Evolutionary conservation across 2,113 vertebrate genomes (phyloP), one percentile per base, ranked within the genome.

Genomic region (Crotalus horridus): DNA sequence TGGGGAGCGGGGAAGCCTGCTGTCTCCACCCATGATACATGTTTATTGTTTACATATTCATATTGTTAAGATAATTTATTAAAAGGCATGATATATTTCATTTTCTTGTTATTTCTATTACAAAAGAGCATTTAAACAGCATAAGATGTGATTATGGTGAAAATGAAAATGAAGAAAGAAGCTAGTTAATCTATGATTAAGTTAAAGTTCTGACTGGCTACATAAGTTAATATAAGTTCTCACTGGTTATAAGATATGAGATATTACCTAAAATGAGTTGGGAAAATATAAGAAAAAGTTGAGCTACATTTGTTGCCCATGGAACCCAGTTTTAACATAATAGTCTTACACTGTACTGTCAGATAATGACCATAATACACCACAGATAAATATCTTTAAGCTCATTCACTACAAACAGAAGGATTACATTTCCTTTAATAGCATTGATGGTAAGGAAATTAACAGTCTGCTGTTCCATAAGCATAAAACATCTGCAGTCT

Each of bases 231-330:
- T 53, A 92, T 69, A 91, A 55, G 33, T 91, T 39, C 74, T 94
- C 64, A 58, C 89, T 86, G 58, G 15, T 39, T 33, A 86, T 29
- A n/a, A 69, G 26, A n/a, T 69, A 69, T 69, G 29, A 69, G 29
- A 69, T 10, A 69, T 69, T 69, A n/a, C 5, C 4, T n/a, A 69
- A 69, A 69, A 69, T n/a, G 4, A n/a, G 26, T n/a, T 26, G 93
- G 94, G 91, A 96, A 95, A 94, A 85, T 91, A 92, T 94, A 94
- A 92, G 89, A 21, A 94, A 94, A 89, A 55, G n/a, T 46, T 92
- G 86, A 91, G 92, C 91, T 89, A 90, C 74, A 85, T 94, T 88
- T 86, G 59, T 91, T 93, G 88, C 91, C 11, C 21, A 61, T 39
- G 11, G 23, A 23, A 55, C 33, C 53, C 69, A 92, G 92, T 94